Evolutionary conservation across 2,888 invertebrate species (phyloP), one percentile per base, ranked within the genome.

Genomic region (Nysson spinosus): DNA sequence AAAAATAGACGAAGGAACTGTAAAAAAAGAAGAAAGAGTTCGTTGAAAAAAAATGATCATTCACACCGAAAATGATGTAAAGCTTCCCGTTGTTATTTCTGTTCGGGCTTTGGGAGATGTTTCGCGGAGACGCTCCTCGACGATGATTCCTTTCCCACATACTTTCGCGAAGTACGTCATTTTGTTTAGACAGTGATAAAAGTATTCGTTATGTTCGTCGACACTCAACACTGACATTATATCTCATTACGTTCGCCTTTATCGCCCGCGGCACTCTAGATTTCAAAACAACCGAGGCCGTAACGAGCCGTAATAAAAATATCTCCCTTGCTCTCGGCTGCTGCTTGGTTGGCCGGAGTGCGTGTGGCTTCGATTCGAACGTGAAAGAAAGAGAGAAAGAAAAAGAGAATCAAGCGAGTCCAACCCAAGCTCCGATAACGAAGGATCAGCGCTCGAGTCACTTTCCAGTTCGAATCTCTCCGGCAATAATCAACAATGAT

Each of bases 101-200:
- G n/a, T n/a, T n/a, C n/a, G n/a, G n/a, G n/a, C n/a, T n/a, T n/a
- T n/a, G n/a, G n/a, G n/a, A n/a, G n/a, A n/a, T n/a, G n/a, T n/a
- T n/a, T n/a, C n/a, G n/a, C n/a, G n/a, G n/a, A n/a, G n/a, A n/a
- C n/a, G n/a, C n/a, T n/a, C n/a, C n/a, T n/a, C 7, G 11, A 30
- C 11, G 12, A n/a, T 4, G 1, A 7, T 20, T 26, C 32, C 12
- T 35, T 28, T 32, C 40, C 22, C 19, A 32, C 43, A 30, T 34
- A 16, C 39, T 19, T 34, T 24, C 39, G 46, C 22, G 19, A 39
- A 26, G 11, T 20, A 30, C 37, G 54, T 72, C 62, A 72, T 69
- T 46, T 47, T 73, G 42, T 73, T 73, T 73, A 60, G 32, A 63
- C 57, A 63, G 24, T 17, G 73, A 73, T 69, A 72, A 62, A 39